Evolutionary conservation across 2,113 vertebrate species (phyloP), one percentile per base, ranked within the genome.

Genomic region (Corythaeola cristata): DNA sequence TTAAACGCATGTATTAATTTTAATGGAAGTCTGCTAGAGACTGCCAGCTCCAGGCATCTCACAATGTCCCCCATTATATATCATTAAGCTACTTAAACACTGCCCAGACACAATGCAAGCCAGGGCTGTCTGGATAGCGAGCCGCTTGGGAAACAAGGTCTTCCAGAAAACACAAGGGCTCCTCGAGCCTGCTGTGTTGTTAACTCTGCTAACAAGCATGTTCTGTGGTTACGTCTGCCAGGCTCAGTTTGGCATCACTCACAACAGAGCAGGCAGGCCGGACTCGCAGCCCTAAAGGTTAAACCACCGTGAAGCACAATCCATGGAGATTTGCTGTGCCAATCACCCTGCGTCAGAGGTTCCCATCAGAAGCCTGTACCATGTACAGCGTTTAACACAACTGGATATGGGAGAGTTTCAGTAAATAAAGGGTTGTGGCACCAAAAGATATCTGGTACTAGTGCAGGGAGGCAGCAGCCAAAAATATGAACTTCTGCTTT

Each of bases 371-470:
- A 66, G 73, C 53, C 60, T 37, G 18, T 12, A 22, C 3, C 53
- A 8, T 3, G 3, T 6, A 6, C 6, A 37, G 74, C 8, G 12
- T 3, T 12, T 17, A 47, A 45, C 6, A 9, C n/a, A 28, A 2
- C 6, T 8, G 60, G 50, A 24, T 6, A 30, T 0, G 11, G 71
- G 33, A 26, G 19, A 45, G 53, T 13, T 44, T 0, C 4, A 6
- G 71, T 50, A 33, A 21, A 23, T 3, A 23, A 2, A 49, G 23
- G 60, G 7, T 50, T 30, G 32, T 1, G 3, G 62, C 0, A 3
- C 30, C 5, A 4, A 4, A 21, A 35, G 41, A 12, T 27, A 3
- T 12, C 52, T 30, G 8, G 44, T 30, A 35, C 3, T 3, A 9
- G 39, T 0, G 41, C 3, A 45, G 32, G 3, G 32, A 74, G 64